Evolutionary conservation across 1,140 invertebrate genomes (phyloP), one percentile per base, ranked within the genome.

Genomic region (Trissolcus basalis): DNA sequence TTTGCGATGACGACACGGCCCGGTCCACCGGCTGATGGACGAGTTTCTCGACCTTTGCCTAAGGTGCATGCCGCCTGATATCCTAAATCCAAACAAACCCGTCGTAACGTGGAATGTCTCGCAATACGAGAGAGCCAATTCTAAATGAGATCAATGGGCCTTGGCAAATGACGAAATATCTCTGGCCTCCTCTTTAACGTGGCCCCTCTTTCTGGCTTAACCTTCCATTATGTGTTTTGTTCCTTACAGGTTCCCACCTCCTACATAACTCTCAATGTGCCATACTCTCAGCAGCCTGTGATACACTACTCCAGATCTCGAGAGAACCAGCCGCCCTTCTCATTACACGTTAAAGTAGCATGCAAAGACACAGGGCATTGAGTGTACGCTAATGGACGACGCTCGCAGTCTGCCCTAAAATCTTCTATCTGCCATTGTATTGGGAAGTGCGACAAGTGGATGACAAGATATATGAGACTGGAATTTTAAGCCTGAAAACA

Each of bases 251-350:
- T 78, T 60, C 72, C 74, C 61, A 77, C 77, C 72, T 78, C 68
- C 71, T 77, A 79, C 69, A 79, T 77, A 73, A 58, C 68, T 78
- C 77, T 79, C 58, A 80, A 79, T 64, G 85, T 87, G 85, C 86
- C 85, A 87, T 87, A 86, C 70, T 76, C 60, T 81, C 79, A 82
- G 77, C 80, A 85, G 77, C 81, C 85, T 87, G 86, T 87, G 86
- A 86, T 87, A 86, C 49, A 81, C 71, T 77, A 80, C 68, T 72
- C 81, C 78, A 74, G 78, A 79, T 79, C 78, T 79, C 78, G 78
- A 68, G 63, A 74, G 64, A 67, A 69, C 59, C 56, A 68, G 64
- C 78, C 49, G 77, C 73, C 69, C 65, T 67, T 77, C 69, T 65
- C 70, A 41, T 70, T 81, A 53, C 54, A 44, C 50, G 59, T 82